Evolutionary conservation across 2,888 invertebrate species (phyloP), one percentile per base, ranked within the genome.

Genomic region (Tenthredo mesomela): DNA sequence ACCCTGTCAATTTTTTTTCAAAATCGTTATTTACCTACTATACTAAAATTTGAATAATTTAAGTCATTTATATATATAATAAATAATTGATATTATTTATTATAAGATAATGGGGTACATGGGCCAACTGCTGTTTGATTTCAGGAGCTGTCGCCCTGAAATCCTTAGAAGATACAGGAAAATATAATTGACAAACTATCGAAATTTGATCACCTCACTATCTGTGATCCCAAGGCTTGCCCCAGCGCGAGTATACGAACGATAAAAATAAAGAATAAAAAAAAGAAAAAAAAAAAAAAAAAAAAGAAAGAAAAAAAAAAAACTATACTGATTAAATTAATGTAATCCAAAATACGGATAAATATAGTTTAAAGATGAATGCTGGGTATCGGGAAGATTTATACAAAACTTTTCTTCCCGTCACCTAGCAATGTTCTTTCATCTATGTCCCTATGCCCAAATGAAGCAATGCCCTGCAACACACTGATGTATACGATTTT

Each of bases 401-500:
- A 10, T 2, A 15, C 18, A 29, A 65, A 9, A 33, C 2, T 3
- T 54, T 65, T 67, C 67, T 65, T 82, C 47, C 82, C 21, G 82
- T n/a, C 43, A 70, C 67, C 82, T 18, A 70, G 65, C 70, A 67
- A 82, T 82, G 67, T 82, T 82, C 67, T 70, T 82, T 70, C 40
- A 82, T 82, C 67, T 82, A 87, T 87, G 86, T 88, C 85, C 75
- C 86, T 82, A 82, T 71, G 84, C 71, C 80, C 80, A 89, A 89
- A 88, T 88, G 90, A 92, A 92, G 91, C 91, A 92, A 92, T 92
- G 92, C 92, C 92, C 91, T 92, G 93, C 92, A 92, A 93, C 93
- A 92, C 93, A 93, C 93, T 93, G 93, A 94, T 93, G 94, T 94
- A 94, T 94, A 94, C 94, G 94, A 94, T 94, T 94, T 94, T 94